phyloP scores from a whole-genome alignment of 35 echinoderm and acorn worm species.

The Apostichopus parvimensis region DNA sequence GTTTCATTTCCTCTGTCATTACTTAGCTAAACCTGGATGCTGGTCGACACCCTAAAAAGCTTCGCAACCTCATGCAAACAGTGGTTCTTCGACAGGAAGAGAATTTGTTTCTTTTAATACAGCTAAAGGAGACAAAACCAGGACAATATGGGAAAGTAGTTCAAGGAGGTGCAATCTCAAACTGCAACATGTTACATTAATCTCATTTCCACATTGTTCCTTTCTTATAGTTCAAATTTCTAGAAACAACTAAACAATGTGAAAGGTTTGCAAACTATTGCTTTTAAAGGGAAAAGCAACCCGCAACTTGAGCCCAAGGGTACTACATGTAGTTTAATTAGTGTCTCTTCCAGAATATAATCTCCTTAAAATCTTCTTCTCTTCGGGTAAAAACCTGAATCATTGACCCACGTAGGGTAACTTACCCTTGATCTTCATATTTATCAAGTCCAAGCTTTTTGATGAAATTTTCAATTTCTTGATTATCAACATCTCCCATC shows the following conservation, averaged over 20 bases:
- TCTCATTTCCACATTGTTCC: too few relatives aligned
- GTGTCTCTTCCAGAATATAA: too few relatives aligned
- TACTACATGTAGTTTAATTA: too few relatives aligned
- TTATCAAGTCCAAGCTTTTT: slow-evolving; percentile 38
- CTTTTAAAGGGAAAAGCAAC: too few relatives aligned
- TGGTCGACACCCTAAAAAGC: neutral
- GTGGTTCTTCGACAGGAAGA: too few relatives aligned
- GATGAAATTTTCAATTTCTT: slow-evolving; percentile 34
- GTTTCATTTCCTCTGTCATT: neutral
- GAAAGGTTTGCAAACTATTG: too few relatives aligned
- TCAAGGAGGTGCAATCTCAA: neutral
- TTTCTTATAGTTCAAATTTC: neutral
- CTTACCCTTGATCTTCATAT: neutral
- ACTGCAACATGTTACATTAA: neutral
- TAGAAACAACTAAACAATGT: too few relatives aligned
- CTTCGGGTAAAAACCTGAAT: too few relatives aligned
- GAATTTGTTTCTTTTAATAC: neutral
- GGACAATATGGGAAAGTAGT: neutral
- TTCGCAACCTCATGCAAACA: too few relatives aligned
- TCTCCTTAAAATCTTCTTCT: too few relatives aligned
- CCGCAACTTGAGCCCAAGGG: too few relatives aligned
- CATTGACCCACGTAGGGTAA: neutral
- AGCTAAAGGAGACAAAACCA: neutral
- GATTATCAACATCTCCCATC: neutral
- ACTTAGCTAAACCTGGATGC: neutral